A percentile compares a stretch with the other conserved stretches of the same genome.
Conservation (phyloP, 2,888 invertebrate species). For the Limnephilus lunatus region DNA sequence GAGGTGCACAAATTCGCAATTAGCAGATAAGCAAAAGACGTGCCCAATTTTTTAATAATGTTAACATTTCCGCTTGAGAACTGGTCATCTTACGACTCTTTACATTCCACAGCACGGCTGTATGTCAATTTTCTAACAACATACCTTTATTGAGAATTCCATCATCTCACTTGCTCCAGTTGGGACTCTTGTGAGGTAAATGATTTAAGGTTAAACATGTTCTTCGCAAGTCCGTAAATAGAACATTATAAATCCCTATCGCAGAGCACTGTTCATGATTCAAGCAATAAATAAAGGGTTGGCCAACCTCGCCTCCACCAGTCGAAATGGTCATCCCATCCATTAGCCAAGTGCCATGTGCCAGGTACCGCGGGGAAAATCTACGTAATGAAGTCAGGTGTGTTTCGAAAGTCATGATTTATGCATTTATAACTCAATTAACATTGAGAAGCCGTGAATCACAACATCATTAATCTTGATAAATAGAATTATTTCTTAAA, state of each 20-base stretch:
- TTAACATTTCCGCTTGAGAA: too few species aligned
- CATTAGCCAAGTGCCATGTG: background rate
- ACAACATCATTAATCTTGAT: background rate
- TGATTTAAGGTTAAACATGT: background rate
- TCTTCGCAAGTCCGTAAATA: background rate
- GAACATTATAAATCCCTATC: background rate
- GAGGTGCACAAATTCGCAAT: too few species aligned
- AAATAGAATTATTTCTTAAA: background rate
- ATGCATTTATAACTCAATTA: background rate
- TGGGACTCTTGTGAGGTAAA: background rate
- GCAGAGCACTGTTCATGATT: background rate
- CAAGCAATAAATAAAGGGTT: background rate
- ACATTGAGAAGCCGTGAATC: background rate
- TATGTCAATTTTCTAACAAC: too few species aligned
- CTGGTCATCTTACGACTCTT: too few species aligned
- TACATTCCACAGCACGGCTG: too few species aligned
- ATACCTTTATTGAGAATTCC: too few species aligned
- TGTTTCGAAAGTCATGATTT: background rate
- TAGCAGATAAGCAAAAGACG: too few species aligned
- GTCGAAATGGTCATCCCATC: background rate
- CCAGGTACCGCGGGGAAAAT: background rate
- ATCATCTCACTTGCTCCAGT: background rate
- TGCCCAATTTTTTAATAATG: too few species aligned
- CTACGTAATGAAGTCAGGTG: background rate
- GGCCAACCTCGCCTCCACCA: background rate